These are phyloP conservation scores for Clarias pachynema DNA, from an alignment of 2,797 vertebrate species.

Conservation along the genomic window DNA sequence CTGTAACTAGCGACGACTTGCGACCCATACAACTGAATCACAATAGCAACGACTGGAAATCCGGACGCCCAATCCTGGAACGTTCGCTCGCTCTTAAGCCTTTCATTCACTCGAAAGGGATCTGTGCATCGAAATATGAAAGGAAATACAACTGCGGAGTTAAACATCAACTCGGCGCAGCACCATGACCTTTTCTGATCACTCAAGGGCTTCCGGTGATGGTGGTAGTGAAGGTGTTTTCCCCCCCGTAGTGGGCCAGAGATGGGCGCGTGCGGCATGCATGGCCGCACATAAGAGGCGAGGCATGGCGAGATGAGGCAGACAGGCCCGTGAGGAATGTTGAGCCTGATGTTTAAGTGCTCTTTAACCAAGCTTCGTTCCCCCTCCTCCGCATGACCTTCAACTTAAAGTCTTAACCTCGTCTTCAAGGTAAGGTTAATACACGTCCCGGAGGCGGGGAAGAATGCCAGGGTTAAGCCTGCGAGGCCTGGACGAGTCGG, in stretches of 20 bases:
- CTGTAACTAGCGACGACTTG: background rate
- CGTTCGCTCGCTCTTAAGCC: background rate
- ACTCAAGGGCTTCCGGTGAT: conserved; percentile 28
- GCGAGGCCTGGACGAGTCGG: conserved; percentile 25
- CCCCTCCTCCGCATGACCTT: conserved; percentile 31
- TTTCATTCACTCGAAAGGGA: conserved; percentile 1
- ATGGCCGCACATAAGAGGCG: background rate
- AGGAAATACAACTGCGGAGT: background rate
- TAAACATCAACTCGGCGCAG: conserved; percentile 14
- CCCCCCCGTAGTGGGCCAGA: background rate
- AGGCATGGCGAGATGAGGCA: background rate
- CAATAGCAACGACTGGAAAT: conserved; percentile 18
- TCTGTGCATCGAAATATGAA: background rate
- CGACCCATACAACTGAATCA: background rate
- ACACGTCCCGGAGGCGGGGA: conserved; percentile 33
- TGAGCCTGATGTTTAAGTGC: conserved; percentile 45
- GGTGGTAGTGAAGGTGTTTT: background rate
- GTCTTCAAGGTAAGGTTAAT: conserved; percentile 44
- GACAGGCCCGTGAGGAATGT: conserved; percentile 50
- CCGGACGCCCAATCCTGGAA: background rate
- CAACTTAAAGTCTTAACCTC: conserved; percentile 45
- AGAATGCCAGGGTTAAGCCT: conserved; percentile 51
- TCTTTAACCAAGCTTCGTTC: conserved; percentile 38
- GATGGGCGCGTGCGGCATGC: conserved; percentile 23
- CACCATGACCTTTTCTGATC: conserved; percentile 9